Evolutionary conservation across 2,888 invertebrate genomes (phyloP).

Genomic region (Salticus scenicus): DNA sequence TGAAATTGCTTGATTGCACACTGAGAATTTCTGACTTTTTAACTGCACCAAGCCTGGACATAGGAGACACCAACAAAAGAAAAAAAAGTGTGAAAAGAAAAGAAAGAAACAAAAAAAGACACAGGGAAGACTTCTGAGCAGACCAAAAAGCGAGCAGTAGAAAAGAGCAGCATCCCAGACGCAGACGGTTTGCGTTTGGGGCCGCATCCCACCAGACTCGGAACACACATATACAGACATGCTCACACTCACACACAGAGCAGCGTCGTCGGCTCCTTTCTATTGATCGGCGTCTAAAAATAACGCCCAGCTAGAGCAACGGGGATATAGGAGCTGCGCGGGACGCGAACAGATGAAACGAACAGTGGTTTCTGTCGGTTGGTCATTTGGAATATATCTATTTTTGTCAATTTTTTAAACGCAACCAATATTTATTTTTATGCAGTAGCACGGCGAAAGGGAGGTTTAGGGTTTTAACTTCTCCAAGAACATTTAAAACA

Average conservation of each 20-base stretch:
- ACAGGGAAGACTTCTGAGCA: neutral
- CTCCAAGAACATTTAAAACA: too few species aligned
- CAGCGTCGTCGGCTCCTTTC: constrained; percentile 33
- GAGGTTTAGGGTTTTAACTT: too few species aligned
- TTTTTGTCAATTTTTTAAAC: neutral
- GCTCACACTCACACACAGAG: constrained; percentile 32
- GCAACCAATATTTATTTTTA: too few species aligned
- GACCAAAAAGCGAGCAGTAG: neutral
- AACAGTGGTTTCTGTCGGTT: constrained; percentile 30
- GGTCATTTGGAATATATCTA: constrained; percentile 33
- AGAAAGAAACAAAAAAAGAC: constrained; percentile 5
- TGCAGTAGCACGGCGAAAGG: too few species aligned
- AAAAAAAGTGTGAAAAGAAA: neutral
- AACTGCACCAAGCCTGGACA: neutral
- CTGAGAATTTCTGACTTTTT: too few species aligned
- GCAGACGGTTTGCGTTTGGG: constrained; percentile 62
- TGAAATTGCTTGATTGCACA: too few species aligned
- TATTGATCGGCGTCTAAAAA: constrained; percentile 70
- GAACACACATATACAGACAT: constrained; percentile 25
- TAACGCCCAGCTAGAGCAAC: constrained; percentile 66
- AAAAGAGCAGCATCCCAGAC: constrained; percentile 3
- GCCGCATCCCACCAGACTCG: constrained; percentile 42
- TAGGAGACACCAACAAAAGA: neutral
- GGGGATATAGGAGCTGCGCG: constrained; percentile 41
- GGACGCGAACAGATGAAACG: constrained; percentile 29